These are phyloP conservation scores for Pelobates fuscus DNA, from an alignment of 2,113 vertebrate species.

Conservation along the genomic window DNA sequence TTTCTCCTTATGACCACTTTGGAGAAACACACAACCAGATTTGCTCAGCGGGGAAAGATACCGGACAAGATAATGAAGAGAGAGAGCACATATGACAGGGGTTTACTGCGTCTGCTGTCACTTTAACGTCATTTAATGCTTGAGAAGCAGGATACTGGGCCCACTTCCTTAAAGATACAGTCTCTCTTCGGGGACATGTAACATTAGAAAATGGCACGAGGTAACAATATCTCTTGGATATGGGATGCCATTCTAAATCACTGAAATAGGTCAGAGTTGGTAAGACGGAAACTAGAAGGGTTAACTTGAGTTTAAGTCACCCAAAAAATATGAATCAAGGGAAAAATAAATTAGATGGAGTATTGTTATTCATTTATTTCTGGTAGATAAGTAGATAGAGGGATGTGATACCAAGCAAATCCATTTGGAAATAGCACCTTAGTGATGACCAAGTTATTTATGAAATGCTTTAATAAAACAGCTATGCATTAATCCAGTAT, in stretches of 20 bases:
- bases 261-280: not conserved
- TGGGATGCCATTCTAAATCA: slow-evolving; percentile 75
- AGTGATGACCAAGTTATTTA: too few species aligned
- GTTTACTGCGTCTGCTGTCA: slow-evolving; percentile 84
- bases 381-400: too few species aligned
- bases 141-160: slow-evolving; percentile 79
- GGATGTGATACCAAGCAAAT: too few species aligned
- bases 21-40: slow-evolving; percentile 87
- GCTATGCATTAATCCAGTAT: too few species aligned
- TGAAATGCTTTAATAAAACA: too few species aligned
- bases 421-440: too few species aligned
- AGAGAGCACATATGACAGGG: slow-evolving; percentile 82
- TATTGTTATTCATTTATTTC: too few species aligned
- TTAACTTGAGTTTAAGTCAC: slow-evolving; percentile 56
- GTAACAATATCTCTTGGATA: slow-evolving; percentile 68
- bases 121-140: slow-evolving; percentile 86
- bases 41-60: slow-evolving; percentile 85
- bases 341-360: slow-evolving; percentile 22
- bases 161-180: slow-evolving; percentile 87
- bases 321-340: slow-evolving; percentile 73
- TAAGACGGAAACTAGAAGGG: not conserved
- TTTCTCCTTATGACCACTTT: slow-evolving; percentile 88
- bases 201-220: slow-evolving; percentile 77
- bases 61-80: slow-evolving; percentile 89
- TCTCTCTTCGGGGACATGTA: slow-evolving; percentile 77